Evolutionary conservation across 1,140 invertebrate genomes (phyloP).

Genomic region (Drosophila virilis): DNA sequence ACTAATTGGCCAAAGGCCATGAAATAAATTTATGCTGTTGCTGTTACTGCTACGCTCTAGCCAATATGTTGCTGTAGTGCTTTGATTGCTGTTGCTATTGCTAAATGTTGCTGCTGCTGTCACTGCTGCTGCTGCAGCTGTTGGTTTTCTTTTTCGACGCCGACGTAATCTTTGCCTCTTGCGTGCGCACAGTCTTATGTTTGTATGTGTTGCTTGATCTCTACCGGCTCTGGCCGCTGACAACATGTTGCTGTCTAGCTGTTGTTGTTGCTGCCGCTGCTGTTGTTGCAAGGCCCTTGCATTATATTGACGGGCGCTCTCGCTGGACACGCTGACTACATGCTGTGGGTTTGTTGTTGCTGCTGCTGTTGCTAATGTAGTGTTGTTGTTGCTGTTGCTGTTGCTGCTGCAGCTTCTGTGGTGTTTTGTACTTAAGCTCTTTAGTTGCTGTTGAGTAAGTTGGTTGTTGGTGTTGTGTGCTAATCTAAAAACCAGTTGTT

Average conservation of each 20-base stretch:
- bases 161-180: slow-evolving; percentile 78
- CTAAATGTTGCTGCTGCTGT: slow-evolving; percentile 50
- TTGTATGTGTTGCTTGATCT: slow-evolving; percentile 66
- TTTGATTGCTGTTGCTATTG: slow-evolving; percentile 55
- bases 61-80: slow-evolving; percentile 54
- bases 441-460: slow-evolving; percentile 68
- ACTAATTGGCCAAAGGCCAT: slow-evolving; percentile 43
- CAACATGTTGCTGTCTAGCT: slow-evolving; percentile 51
- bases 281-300: slow-evolving; percentile 36
- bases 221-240: slow-evolving; percentile 26
- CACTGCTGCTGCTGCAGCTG: slow-evolving; percentile 29
- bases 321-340: slow-evolving; percentile 37
- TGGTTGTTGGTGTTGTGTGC: slow-evolving; percentile 48
- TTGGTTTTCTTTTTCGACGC: slow-evolving; percentile 79
- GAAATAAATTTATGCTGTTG: slow-evolving; percentile 39
- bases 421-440: slow-evolving; percentile 79
- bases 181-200: slow-evolving; percentile 81
- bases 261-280: slow-evolving; percentile 33
- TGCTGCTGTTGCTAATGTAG: slow-evolving; percentile 33
- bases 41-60: slow-evolving; percentile 50
- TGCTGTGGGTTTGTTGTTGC: slow-evolving; percentile 48
- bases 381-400: slow-evolving; percentile 25
- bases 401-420: slow-evolving; percentile 44
- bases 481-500: slow-evolving; percentile 48
- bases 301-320: slow-evolving; percentile 32